Evolutionary conservation across 2,797 vertebrate species (phyloP), one percentile per base, ranked within the genome.

Genomic region (Eulemur albifrons): DNA sequence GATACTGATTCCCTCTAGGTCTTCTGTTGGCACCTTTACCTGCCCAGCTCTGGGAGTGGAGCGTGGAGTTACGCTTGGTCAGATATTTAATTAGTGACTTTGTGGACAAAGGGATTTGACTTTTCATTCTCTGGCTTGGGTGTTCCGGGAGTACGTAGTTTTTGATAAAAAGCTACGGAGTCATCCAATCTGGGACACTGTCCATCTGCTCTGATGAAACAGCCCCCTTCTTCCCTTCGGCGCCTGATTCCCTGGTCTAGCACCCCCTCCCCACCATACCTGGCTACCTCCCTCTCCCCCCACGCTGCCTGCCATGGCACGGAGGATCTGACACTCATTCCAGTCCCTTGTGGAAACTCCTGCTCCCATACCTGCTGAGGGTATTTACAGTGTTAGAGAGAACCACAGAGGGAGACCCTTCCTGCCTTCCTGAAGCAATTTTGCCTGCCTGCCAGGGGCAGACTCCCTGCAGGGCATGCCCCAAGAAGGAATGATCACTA

Each of bases 21-120:
- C 80, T 10, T 45, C 32, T 15, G 57, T n/a, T 63, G 76, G 92
- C 81, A 81, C 86, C 38, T 80, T 95, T 69, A 77, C 61, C 89
- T 84, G 45, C 72, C 45, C 5, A 18, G 45, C 38, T 72, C 79
- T 92, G 93, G 86, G 93, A 88, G 77, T 82, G 38, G 86, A 89
- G 61, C 54, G 15, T 35, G n/a, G 38, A 73, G 67, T 93, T 67
- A 85, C 2, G 2, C 84, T 90, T 85, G 90, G 93, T n/a, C 77
- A 70, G 80, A 40, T 96, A 73, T 96, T 96, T 96, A 86, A 93
- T 88, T 80, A 96, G 91, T 85, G 89, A 95, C 90, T 97, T 70
- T 92, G 94, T 93, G 76, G 84, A 96, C 95, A 96, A 93, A 97
- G 75, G 61, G 87, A 90, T 95, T 87, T 93, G 91, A 87, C 63